phyloP scores from a whole-genome alignment of 2,888 invertebrate species.

The Morinoia aosen region DNA sequence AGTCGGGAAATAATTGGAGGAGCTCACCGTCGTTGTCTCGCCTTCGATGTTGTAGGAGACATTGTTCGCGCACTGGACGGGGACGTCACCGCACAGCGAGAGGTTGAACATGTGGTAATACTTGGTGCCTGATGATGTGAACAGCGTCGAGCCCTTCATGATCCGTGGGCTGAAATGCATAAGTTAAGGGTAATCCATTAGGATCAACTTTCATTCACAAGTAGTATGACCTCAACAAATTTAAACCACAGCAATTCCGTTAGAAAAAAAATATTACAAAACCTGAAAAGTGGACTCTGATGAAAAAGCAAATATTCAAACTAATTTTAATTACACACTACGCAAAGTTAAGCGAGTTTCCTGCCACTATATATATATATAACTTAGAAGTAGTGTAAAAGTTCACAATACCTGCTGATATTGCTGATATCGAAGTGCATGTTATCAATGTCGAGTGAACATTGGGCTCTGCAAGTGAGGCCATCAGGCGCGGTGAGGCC shows the following conservation, averaged over 20 bases:
- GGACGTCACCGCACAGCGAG: slow-evolving; percentile 73
- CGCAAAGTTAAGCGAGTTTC: not conserved
- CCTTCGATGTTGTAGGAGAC: slow-evolving; percentile 71
- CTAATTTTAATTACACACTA: not conserved
- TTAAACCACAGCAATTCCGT: not conserved
- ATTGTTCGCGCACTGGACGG: slow-evolving; percentile 73
- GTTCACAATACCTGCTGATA: slow-evolving; percentile 70
- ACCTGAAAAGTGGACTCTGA: not conserved
- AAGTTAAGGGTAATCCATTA: slow-evolving; percentile 43
- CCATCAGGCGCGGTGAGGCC: slow-evolving; percentile 73
- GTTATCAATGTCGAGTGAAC: slow-evolving; percentile 70
- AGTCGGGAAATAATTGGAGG: not conserved
- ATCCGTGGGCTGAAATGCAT: slow-evolving; percentile 70
- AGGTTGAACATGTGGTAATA: slow-evolving; percentile 75
- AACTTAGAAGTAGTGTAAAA: not conserved
- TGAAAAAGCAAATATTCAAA: not conserved
- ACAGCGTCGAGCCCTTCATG: slow-evolving; percentile 72
- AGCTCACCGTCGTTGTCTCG: slow-evolving; percentile 61
- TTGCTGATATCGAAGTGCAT: slow-evolving; percentile 70
- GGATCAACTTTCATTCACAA: too few relatives aligned
- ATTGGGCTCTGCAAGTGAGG: slow-evolving; percentile 73
- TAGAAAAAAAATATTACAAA: not conserved
- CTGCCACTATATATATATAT: not conserved
- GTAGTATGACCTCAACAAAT: too few relatives aligned
- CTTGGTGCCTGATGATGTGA: slow-evolving; percentile 74